Percentiles rank a stretch among this genome's conserved stretches.
Conservation (phyloP, 2,888 invertebrate genomes). For the Tetragnatha montana region DNA sequence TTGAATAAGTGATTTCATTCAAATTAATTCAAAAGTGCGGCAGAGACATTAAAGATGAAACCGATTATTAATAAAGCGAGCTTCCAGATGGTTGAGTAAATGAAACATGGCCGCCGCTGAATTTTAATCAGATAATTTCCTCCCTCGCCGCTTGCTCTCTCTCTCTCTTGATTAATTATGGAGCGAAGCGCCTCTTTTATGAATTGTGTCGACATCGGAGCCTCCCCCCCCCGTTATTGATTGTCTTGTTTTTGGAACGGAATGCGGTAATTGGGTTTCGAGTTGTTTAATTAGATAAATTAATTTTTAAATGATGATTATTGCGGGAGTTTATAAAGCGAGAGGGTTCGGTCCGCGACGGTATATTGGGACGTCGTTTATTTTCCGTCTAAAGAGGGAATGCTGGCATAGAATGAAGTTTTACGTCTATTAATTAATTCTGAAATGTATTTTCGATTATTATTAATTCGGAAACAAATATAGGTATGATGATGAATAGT, state of each 20-base stretch:
- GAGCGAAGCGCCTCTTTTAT: neutral
- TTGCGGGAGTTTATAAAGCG: neutral
- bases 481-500: no score
- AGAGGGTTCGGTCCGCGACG: no score
- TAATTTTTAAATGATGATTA: neutral
- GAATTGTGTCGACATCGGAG: neutral
- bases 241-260: neutral
- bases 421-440: no score
- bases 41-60: conserved; percentile 23
- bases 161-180: neutral
- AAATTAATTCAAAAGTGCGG: conserved; percentile 17
- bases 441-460: no score
- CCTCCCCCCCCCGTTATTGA: neutral
- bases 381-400: no score
- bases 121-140: conserved; percentile 19
- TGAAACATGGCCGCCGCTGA: conserved; percentile 1
- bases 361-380: no score
- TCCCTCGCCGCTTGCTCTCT: neutral
- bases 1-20: conserved; percentile 5
- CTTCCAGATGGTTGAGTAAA: conserved; percentile 17
- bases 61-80: conserved; percentile 28
- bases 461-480: no score
- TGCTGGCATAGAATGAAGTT: no score
- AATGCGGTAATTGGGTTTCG: neutral
- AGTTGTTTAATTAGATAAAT: neutral